These are phyloP conservation scores for Progne subis DNA, from an alignment of 2,113 vertebrate species.

Conservation along the genomic window DNA sequence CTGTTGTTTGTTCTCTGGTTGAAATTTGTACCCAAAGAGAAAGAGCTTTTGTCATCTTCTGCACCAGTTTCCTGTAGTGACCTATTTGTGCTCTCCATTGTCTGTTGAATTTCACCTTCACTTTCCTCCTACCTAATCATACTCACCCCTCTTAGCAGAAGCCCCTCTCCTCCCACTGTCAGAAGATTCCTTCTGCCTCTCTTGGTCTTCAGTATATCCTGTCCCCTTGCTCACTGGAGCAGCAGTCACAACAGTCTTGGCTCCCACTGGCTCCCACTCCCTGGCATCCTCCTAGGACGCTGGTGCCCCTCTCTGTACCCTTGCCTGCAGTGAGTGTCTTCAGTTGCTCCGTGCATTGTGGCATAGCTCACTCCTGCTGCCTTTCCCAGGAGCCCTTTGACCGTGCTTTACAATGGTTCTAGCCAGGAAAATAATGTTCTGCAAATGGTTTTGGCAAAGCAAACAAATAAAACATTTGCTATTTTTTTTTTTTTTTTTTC, in stretches of 20 bases:
- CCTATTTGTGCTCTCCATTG: background rate
- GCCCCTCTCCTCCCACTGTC: background rate
- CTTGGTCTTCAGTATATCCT: background rate
- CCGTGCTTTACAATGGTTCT: background rate
- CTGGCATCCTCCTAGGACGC: background rate
- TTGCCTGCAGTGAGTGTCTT: fast-evolving
- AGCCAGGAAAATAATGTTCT: background rate
- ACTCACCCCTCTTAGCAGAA: background rate
- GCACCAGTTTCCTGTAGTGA: background rate
- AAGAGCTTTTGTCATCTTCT: background rate
- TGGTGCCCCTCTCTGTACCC: background rate
- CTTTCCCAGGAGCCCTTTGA: background rate
- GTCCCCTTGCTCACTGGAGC: background rate
- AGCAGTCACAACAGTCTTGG: background rate
- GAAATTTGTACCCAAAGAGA: background rate
- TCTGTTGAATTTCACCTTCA: background rate
- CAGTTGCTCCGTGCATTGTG: background rate
- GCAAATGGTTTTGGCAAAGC: background rate
- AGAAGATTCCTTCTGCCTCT: background rate
- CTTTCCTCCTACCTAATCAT: background rate
- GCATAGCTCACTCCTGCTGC: background rate
- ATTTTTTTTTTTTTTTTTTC: background rate
- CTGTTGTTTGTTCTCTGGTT: background rate
- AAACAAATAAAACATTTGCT: background rate
- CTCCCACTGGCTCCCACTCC: background rate